Evolutionary conservation across 2,888 invertebrate species (phyloP).

Genomic region (Drosophila cognata): DNA sequence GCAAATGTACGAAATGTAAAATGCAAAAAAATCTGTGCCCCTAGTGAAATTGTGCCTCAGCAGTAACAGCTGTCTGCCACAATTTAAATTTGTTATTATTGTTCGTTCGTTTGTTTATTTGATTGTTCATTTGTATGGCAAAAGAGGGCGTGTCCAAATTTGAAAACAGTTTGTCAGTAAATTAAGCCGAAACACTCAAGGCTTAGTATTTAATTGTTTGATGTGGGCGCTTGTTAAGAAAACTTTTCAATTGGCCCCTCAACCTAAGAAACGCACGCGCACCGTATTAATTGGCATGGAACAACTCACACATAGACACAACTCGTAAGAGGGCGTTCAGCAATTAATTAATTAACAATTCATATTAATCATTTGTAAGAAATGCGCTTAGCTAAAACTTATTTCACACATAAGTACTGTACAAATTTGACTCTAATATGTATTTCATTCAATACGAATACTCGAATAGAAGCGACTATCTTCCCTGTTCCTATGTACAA

Average conservation of each 20-base stretch:
- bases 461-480: not conserved
- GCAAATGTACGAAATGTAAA: slow-evolving; percentile 25
- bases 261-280: slow-evolving; percentile 1
- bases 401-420: not conserved
- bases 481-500: not conserved
- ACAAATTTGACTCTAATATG: not conserved
- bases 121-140: not conserved
- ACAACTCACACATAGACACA: not conserved
- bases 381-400: not conserved
- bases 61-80: slow-evolving; percentile 69
- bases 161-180: slow-evolving; percentile 57
- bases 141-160: slow-evolving; percentile 40
- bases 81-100: slow-evolving; percentile 28
- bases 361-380: not conserved
- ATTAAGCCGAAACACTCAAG: slow-evolving; percentile 43
- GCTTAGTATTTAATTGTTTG: slow-evolving; percentile 7
- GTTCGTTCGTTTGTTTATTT: slow-evolving; percentile 5
- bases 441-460: not conserved
- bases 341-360: slow-evolving; percentile 5
- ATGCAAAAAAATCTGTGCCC: slow-evolving; percentile 5
- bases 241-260: slow-evolving; percentile 45
- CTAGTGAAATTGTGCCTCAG: slow-evolving; percentile 30
- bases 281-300: not conserved
- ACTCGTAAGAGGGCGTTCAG: not conserved
- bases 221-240: slow-evolving; percentile 15